Conservation (phyloP, 1,140 invertebrate species). For the Linepithema humile region DNA sequence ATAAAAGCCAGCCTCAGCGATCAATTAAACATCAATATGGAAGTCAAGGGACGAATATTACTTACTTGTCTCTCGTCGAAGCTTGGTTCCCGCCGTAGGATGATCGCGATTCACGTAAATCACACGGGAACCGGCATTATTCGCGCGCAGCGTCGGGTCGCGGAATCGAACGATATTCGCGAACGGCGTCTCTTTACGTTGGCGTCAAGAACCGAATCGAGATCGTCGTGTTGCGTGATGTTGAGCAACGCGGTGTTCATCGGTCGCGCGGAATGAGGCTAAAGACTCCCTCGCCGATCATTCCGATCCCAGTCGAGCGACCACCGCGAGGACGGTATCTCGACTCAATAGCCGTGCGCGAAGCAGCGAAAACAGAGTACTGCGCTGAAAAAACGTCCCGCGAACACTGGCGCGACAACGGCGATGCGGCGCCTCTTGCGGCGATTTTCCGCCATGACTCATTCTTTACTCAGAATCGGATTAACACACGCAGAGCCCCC, state of each 20-base stretch:
- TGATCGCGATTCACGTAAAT: background rate
- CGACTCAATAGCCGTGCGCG: background rate
- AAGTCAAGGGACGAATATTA: slow-evolving; percentile 14
- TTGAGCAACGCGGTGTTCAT: slow-evolving; percentile 3
- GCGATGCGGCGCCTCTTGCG: slow-evolving; percentile 51
- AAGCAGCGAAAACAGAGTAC: background rate
- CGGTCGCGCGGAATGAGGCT: background rate
- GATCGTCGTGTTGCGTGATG: slow-evolving; percentile 13
- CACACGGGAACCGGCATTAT: slow-evolving; percentile 4
- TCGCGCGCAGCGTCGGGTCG: background rate
- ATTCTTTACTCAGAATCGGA: slow-evolving; percentile 1
- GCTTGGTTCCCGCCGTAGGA: background rate
- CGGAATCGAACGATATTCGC: background rate
- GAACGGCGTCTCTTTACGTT: background rate
- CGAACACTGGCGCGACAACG: slow-evolving; percentile 53
- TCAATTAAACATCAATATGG: slow-evolving; percentile 7
- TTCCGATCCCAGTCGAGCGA: background rate
- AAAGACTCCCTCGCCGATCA: background rate
- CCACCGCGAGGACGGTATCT: background rate
- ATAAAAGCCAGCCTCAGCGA: background rate
- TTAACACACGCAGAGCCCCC: background rate
- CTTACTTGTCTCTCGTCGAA: slow-evolving; percentile 8
- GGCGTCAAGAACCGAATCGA: no score
- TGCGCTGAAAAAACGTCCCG: slow-evolving; percentile 54
- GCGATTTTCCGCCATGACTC: slow-evolving; percentile 68